Conservation (phyloP, 2,797 vertebrate genomes). For the Aplochiton taeniatus region DNA sequence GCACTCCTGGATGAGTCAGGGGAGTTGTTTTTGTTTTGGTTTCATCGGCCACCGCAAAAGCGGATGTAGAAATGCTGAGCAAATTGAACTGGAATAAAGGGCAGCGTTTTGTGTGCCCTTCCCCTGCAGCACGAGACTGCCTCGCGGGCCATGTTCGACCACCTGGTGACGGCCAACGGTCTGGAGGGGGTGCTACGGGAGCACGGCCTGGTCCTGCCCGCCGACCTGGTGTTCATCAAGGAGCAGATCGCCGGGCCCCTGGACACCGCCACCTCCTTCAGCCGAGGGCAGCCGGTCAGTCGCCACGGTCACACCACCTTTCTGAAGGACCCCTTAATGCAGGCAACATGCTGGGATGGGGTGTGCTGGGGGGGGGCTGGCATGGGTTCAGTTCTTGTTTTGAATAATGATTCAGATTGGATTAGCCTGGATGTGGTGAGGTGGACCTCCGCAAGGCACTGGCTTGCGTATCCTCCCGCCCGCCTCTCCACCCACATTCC, state of each 20-base stretch:
- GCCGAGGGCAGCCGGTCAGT: constrained; percentile 48
- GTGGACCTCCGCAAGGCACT: too few species aligned
- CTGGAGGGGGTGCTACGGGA: constrained; percentile 76
- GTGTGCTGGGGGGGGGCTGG: too few species aligned
- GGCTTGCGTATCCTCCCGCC: too few species aligned
- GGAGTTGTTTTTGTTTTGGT: not conserved
- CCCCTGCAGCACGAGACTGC: constrained; percentile 84
- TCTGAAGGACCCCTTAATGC: too few species aligned
- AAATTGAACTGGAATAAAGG: too few species aligned
- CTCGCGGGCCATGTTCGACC: constrained; percentile 90
- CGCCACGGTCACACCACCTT: too few species aligned
- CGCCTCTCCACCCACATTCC: too few species aligned
- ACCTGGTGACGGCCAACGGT: constrained; percentile 81
- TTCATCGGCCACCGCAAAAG: not conserved
- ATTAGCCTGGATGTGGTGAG: too few species aligned
- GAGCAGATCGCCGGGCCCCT: constrained; percentile 88
- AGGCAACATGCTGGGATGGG: too few species aligned
- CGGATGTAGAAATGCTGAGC: not conserved
- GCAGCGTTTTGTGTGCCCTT: constrained; percentile 2
- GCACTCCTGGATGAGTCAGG: constrained; percentile 22
- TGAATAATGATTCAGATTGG: too few species aligned
- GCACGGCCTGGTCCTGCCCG: constrained; percentile 79
- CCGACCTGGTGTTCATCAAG: constrained; percentile 91
- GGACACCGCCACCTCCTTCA: constrained; percentile 6
- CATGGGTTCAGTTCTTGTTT: too few species aligned